These are phyloP conservation scores for Halcyon leucocephala DNA, from an alignment of 2,797 vertebrate genomes.

Conservation along the genomic window DNA sequence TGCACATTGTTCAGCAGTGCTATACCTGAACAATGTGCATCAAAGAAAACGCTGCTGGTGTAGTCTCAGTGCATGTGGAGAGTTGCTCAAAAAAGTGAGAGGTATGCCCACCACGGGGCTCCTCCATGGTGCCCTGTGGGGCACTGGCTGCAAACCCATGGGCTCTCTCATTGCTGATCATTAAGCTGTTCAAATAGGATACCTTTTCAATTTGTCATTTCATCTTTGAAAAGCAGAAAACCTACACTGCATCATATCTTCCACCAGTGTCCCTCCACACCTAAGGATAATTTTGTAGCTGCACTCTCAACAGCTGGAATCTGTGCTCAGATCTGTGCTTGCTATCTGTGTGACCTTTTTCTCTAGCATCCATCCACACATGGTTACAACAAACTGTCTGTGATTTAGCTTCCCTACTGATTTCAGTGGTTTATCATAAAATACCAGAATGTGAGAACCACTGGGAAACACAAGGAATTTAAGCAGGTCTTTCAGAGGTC, in stretches of 20 bases:
- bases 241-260: background rate
- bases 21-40: background rate
- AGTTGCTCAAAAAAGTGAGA: background rate
- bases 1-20: background rate
- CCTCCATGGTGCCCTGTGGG: fast-evolving
- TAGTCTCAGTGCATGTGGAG: fast-evolving
- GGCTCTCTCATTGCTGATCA: fast-evolving
- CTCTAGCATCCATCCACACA: fast-evolving
- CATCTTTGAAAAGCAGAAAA: background rate
- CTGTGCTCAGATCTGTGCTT: background rate
- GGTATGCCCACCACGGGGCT: fast-evolving
- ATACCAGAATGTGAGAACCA: background rate
- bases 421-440: background rate
- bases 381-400: background rate
- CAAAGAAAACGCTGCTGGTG: fast-evolving
- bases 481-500: background rate
- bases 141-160: fast-evolving
- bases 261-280: background rate
- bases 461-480: background rate
- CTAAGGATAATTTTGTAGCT: background rate
- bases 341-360: background rate
- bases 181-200: background rate
- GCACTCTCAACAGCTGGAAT: background rate
- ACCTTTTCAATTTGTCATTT: background rate
- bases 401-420: background rate